A percentile compares a stretch with the other conserved stretches of the same genome.
These are phyloP conservation scores for Tinea trinotella DNA, from an alignment of 2,888 invertebrate genomes.

Conservation along the genomic window DNA sequence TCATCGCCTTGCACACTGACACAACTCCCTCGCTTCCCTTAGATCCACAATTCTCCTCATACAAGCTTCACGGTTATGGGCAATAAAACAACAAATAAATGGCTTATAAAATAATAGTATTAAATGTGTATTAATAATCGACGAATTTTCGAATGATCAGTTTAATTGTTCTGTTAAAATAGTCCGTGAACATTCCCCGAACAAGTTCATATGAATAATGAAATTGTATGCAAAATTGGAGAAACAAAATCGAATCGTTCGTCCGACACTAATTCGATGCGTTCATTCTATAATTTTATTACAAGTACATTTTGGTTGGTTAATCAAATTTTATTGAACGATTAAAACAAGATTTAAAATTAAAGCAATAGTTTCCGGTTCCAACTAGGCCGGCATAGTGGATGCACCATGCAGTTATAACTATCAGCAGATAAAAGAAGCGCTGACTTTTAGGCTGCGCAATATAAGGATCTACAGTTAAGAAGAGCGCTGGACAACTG, in stretches of 20 bases:
- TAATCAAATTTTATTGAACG: background rate
- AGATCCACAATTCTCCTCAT: too few species aligned
- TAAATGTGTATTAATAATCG: background rate
- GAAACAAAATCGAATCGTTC: background rate
- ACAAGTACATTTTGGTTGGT: background rate
- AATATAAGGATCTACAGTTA: too few species aligned
- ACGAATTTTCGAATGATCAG: background rate
- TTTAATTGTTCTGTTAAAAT: background rate
- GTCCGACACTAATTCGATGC: background rate
- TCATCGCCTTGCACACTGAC: too few species aligned
- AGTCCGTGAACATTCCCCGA: background rate
- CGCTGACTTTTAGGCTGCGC: too few species aligned
- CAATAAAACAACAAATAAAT: too few species aligned
- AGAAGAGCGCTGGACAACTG: too few species aligned
- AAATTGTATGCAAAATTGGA: background rate
- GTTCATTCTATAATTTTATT: background rate
- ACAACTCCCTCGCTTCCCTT: too few species aligned
- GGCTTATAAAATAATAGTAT: too few species aligned
- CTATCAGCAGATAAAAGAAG: background rate
- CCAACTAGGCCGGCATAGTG: too few species aligned
- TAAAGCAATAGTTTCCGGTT: too few species aligned
- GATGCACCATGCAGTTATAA: background rate
- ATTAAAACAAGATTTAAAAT: background rate
- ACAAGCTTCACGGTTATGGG: too few species aligned
- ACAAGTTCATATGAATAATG: background rate